A percentile compares a stretch with the other conserved stretches of the same genome.
Evolutionary conservation across 2,888 invertebrate species (phyloP).

Genomic region (Drosophila falleni): DNA sequence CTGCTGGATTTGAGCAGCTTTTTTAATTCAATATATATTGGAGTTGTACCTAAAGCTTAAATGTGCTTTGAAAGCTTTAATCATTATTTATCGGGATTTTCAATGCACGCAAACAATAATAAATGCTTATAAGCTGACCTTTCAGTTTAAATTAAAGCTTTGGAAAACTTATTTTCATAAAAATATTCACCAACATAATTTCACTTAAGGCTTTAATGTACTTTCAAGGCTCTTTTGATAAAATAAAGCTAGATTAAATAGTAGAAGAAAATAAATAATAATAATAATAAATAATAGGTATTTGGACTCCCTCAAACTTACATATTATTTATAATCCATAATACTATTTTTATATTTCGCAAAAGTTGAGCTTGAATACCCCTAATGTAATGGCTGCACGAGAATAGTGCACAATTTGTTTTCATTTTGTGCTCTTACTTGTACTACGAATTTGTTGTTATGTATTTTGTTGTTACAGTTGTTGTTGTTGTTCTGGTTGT

Average conservation of each 20-base stretch:
- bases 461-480: background rate
- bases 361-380: constrained; percentile 30
- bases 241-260: no score
- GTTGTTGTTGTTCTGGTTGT: constrained; percentile 11
- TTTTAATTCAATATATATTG: background rate
- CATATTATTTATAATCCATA: no score
- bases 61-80: background rate
- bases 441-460: background rate
- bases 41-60: background rate
- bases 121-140: background rate
- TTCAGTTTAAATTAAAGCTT: background rate
- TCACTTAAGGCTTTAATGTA: background rate
- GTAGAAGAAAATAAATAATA: no score
- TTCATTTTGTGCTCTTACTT: constrained; percentile 59
- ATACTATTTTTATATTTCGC: no score
- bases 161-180: no score
- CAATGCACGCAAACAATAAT: background rate
- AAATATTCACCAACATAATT: no score
- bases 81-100: background rate
- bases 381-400: constrained; percentile 43
- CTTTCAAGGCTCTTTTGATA: no score
- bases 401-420: constrained; percentile 68
- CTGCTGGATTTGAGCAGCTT: background rate
- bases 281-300: no score
- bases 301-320: background rate